phyloP scores from a whole-genome alignment of 2,113 vertebrate species.

The Speoplatyrhinus poulsoni region DNA sequence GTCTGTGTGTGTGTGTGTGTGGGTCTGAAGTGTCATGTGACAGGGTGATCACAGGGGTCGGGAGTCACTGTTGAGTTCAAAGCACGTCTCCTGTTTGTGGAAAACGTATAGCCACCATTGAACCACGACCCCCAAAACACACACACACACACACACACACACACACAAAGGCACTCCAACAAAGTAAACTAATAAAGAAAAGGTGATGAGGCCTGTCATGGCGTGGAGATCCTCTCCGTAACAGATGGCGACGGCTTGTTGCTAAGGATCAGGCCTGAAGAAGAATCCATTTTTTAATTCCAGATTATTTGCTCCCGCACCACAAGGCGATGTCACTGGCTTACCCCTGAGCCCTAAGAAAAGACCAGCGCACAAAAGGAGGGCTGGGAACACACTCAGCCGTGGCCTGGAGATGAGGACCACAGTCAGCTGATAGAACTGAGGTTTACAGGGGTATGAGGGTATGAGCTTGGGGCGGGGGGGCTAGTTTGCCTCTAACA shows the following conservation, averaged over 20 bases:
- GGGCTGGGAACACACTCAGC: slow-evolving; percentile 10
- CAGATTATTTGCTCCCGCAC: slow-evolving; percentile 92
- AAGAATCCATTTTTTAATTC: slow-evolving; percentile 95
- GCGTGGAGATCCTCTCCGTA: slow-evolving; percentile 83
- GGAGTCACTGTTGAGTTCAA: slow-evolving; percentile 1
- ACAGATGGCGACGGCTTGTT: slow-evolving; percentile 94
- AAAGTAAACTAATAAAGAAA: slow-evolving; percentile 48
- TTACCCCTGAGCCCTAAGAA: slow-evolving; percentile 79
- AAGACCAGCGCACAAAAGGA: slow-evolving; percentile 57
- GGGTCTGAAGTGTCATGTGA: slow-evolving; percentile 5
- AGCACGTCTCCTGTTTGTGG: not conserved
- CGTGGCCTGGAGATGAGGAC: slow-evolving; percentile 1
- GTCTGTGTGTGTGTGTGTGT: not conserved
- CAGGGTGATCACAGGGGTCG: not conserved
- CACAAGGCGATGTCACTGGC: slow-evolving; percentile 85
- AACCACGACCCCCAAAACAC: too few species aligned
- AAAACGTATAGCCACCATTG: not conserved
- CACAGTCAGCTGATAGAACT: slow-evolving; percentile 18
- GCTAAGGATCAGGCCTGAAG: slow-evolving; percentile 91
- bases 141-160: slow-evolving; percentile 16
- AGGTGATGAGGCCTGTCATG: slow-evolving; percentile 85
- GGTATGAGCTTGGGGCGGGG: slow-evolving; percentile 1
- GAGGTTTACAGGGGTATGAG: not conserved
- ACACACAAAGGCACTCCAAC: slow-evolving; percentile 12
- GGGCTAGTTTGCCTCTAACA: slow-evolving; percentile 71